Evolutionary conservation across 2,888 invertebrate species (phyloP), one percentile per base, ranked within the genome.

Genomic region (Druceiella hillmani): DNA sequence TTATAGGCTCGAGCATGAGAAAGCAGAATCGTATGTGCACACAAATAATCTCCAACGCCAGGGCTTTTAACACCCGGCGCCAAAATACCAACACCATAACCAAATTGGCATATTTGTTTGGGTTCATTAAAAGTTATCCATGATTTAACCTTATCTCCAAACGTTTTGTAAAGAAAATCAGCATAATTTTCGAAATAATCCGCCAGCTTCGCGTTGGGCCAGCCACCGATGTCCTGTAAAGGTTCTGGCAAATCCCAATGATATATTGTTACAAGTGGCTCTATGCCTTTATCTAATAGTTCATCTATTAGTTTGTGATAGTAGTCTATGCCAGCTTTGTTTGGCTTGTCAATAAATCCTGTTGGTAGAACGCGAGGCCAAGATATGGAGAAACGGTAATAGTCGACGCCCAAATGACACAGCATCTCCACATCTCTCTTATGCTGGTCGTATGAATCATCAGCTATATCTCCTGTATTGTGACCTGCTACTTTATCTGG

Each of bases 351-450:
- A 1, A 55, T 39, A 24, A 56, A 57, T 11, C 71, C 77, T 35
- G 56, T 63, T 1, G 77, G 76, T 17, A 79, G 50, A n/a, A 79
- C 59, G 34, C 79, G 58, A 0, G 75, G 54, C 78, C 78, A 79
- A 16, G 76, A 66, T 16, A 72, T 44, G 1, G 70, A 70, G 33
- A 71, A 61, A 3, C 69, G 54, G 49, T 70, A 70, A 42, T 52
- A 58, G 36, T 61, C 44, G 30, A 71, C 68, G 12, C 71, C 72
- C 6, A 76, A 49, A 13, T 61, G 49, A 41, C 66, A 67, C 13
- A 78, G 48, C 20, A 74, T 55, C 33, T 63, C 47, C 1, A 78
- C 64, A 50, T 80, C 79, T 37, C 69, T 64, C 48, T 64, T 58
- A 52, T 69, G 75, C 31, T 62, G 61, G 52, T 76, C 64, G 52